Evolutionary conservation across 1,140 invertebrate genomes (phyloP).

Genomic region (Leptopilina boulardi): DNA sequence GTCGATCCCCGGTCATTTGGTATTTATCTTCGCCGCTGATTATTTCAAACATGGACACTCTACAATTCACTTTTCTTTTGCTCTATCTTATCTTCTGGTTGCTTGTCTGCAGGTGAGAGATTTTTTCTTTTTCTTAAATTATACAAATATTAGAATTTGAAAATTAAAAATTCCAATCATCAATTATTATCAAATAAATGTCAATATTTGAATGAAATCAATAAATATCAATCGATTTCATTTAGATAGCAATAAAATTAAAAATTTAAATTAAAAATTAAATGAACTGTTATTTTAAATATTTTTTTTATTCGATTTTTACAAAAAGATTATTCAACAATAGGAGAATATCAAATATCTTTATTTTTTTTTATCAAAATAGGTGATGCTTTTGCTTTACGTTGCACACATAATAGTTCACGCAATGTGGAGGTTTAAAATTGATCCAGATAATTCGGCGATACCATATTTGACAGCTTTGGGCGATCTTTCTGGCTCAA

Average conservation of each 20-base stretch:
- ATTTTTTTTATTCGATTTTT: too few species aligned
- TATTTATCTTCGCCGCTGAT: constrained; percentile 92
- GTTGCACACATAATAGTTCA: constrained; percentile 92
- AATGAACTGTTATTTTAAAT: too few species aligned
- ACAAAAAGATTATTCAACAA: too few species aligned
- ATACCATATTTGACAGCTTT: constrained; percentile 97
- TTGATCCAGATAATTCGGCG: constrained; percentile 97
- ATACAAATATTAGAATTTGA: not conserved
- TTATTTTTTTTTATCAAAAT: constrained; percentile 68
- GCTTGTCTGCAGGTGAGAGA: constrained; percentile 79
- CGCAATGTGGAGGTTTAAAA: constrained; percentile 92
- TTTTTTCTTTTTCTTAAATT: not conserved
- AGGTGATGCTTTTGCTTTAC: constrained; percentile 89
- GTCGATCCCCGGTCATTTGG: constrained; percentile 93
- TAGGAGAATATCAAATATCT: too few species aligned
- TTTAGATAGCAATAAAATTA: not conserved
- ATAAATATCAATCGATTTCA: not conserved
- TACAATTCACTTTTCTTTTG: constrained; percentile 79
- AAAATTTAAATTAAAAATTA: too few species aligned
- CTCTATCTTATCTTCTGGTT: constrained; percentile 81
- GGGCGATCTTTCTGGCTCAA: constrained; percentile 94
- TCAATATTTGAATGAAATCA: too few species aligned
- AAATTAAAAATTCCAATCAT: too few species aligned
- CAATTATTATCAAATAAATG: too few species aligned
- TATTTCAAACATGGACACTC: constrained; percentile 79